A percentile compares a stretch with the other conserved stretches of the same genome.
These are phyloP conservation scores for Leptopilina boulardi DNA, from an alignment of 1,140 invertebrate genomes.

Conservation along the genomic window DNA sequence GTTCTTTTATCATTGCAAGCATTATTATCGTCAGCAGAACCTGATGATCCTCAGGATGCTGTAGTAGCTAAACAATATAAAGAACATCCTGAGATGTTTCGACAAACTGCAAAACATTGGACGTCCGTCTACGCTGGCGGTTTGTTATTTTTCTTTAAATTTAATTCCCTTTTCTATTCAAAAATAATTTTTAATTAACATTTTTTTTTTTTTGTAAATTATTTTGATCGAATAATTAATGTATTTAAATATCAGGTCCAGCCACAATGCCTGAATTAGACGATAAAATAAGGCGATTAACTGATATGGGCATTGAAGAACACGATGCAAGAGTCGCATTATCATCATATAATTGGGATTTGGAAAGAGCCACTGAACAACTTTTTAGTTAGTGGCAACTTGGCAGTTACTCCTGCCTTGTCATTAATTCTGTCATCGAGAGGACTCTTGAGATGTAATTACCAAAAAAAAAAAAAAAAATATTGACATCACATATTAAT, in stretches of 20 bases:
- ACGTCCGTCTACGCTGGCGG: conserved; percentile 95
- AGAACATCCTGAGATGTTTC: conserved; percentile 90
- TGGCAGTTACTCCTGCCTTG: conserved; percentile 29
- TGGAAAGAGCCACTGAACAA: conserved; percentile 91
- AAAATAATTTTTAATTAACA: background rate
- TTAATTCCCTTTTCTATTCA: too few species aligned
- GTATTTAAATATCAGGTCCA: conserved; percentile 77
- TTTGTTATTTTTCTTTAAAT: conserved; percentile 63
- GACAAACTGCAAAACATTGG: conserved; percentile 95
- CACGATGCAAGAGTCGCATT: conserved; percentile 88
- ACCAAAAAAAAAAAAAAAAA: too few species aligned
- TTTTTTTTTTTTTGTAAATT: conserved; percentile 24
- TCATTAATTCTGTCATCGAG: conserved; percentile 44
- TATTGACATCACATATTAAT: conserved; percentile 55
- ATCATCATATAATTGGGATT: conserved; percentile 92
- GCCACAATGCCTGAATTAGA: conserved; percentile 85
- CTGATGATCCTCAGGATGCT: conserved; percentile 97
- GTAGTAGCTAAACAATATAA: conserved; percentile 98
- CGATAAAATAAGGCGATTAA: conserved; percentile 87
- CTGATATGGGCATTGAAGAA: conserved; percentile 93
- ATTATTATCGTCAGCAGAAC: conserved; percentile 93
- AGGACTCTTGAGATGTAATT: conserved; percentile 51
- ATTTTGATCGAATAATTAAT: background rate
- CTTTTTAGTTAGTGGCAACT: conserved; percentile 87
- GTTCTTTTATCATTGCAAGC: conserved; percentile 96